These are phyloP conservation scores for Tromatobia lineatoria DNA, from an alignment of 2,888 invertebrate genomes.

Conservation along the genomic window DNA sequence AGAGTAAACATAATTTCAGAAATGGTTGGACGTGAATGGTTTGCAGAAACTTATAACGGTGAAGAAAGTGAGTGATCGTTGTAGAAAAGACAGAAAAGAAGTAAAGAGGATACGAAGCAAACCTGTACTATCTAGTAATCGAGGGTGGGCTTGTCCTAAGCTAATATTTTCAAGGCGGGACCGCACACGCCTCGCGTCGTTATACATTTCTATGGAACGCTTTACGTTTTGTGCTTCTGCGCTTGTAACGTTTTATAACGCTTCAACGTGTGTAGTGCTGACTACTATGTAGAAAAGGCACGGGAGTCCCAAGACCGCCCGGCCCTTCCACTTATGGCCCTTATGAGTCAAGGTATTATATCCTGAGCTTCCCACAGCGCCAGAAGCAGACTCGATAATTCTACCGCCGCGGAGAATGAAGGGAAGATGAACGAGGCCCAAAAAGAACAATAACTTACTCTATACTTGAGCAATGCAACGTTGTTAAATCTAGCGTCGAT, in stretches of 20 bases:
- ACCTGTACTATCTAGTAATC: slow-evolving; percentile 18
- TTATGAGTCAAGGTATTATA: slow-evolving; percentile 46
- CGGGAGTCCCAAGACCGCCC: slow-evolving; percentile 26
- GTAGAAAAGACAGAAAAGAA: neutral
- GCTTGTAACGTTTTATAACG: slow-evolving; percentile 30
- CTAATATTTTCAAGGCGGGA: slow-evolving; percentile 70
- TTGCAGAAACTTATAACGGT: neutral
- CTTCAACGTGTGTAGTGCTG: neutral
- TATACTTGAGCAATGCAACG: neutral
- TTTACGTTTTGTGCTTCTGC: slow-evolving; percentile 41
- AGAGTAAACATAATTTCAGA: no score
- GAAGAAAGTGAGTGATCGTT: slow-evolving; percentile 13
- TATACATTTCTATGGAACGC: slow-evolving; percentile 21
- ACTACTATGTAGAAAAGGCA: neutral
- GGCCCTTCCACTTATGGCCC: slow-evolving; percentile 35
- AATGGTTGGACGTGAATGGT: neutral
- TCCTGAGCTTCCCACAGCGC: slow-evolving; percentile 12
- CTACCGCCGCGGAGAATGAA: slow-evolving; percentile 1
- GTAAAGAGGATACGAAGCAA: neutral
- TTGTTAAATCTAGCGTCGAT: neutral
- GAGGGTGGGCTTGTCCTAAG: slow-evolving; percentile 63
- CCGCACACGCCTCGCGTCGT: slow-evolving; percentile 57
- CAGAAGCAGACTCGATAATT: neutral
- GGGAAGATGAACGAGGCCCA: neutral
- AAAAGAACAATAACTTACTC: slow-evolving; percentile 35